Evolutionary conservation across 2,888 invertebrate species (phyloP).

Genomic region (Cephalotes varians): DNA sequence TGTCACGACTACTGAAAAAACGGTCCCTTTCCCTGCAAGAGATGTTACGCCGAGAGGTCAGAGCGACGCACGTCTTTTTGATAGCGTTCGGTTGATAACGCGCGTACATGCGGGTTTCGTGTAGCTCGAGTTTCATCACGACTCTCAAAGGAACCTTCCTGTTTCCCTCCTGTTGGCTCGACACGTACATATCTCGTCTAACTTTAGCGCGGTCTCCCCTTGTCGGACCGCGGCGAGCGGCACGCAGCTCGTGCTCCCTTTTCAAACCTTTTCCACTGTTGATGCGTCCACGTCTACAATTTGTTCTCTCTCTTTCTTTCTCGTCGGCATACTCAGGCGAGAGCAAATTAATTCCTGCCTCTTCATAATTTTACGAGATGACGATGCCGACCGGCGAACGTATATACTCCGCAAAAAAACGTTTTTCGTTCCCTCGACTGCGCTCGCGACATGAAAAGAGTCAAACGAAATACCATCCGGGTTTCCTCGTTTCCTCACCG

Average conservation of each 20-base stretch:
- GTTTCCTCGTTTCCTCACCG: background rate
- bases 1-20: background rate
- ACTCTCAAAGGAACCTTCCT: constrained; percentile 51
- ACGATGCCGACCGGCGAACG: background rate
- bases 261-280: background rate
- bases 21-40: background rate
- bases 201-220: background rate
- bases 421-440: background rate
- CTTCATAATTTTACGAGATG: constrained; percentile 26
- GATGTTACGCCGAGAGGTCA: background rate
- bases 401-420: background rate
- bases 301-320: background rate
- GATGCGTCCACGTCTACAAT: constrained; percentile 1
- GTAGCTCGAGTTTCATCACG: constrained; percentile 45
- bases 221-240: background rate
- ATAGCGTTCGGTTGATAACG: constrained; percentile 33
- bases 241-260: background rate
- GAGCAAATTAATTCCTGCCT: constrained; percentile 31
- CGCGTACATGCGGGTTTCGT: constrained; percentile 21
- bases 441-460: background rate
- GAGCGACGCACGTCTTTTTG: constrained; percentile 17
- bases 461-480: background rate
- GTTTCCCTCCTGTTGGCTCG: background rate
- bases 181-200: constrained; percentile 7
- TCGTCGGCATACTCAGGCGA: background rate